Evolutionary conservation across 2,888 invertebrate genomes (phyloP), one percentile per base, ranked within the genome.

Genomic region (Hylaea fasciaria): DNA sequence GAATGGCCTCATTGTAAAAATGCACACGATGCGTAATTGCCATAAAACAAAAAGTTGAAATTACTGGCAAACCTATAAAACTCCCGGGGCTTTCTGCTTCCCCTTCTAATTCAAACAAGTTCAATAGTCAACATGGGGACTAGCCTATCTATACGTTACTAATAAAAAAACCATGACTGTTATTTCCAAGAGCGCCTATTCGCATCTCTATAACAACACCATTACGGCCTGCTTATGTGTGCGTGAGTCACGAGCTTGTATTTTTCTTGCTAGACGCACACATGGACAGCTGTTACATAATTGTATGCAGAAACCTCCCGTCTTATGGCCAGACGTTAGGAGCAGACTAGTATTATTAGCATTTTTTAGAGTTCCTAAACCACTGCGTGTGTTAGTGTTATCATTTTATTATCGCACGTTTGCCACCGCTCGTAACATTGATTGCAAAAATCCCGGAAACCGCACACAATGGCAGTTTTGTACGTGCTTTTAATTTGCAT

Each of bases 181-280:
- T 76, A 71, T 72, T 69, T 76, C 69, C 64, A 72, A 64, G 70
- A 69, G 62, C 69, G 67, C 70, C 64, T 71, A 74, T 76, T 72
- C 76, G 72, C 76, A 73, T 78, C 70, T 72, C 71, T 76, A 68
- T 71, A 72, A 71, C 69, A 66, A 68, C 70, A 69, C 70, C 66
- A 72, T 69, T 68, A 69, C 54, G 37, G 46, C 39, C 45, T 35
- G 39, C 28, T n/a, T 63, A 17, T 69, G 78, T 82, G 78, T 77
- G 80, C 49, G 79, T 71, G 59, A 78, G 77, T 82, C 82, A 82
- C 78, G 80, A 77, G 68, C 69, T 65, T 66, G 64, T 75, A 65
- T 74, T 73, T 74, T 71, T 71, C 65, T 72, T 51, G 40, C 54
- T 69, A 71, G 63, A 73, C 71, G 65, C 73, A 78, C 76, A 74